Conservation (phyloP, 1,140 invertebrate genomes). For the Choristoneura fumiferana region DNA sequence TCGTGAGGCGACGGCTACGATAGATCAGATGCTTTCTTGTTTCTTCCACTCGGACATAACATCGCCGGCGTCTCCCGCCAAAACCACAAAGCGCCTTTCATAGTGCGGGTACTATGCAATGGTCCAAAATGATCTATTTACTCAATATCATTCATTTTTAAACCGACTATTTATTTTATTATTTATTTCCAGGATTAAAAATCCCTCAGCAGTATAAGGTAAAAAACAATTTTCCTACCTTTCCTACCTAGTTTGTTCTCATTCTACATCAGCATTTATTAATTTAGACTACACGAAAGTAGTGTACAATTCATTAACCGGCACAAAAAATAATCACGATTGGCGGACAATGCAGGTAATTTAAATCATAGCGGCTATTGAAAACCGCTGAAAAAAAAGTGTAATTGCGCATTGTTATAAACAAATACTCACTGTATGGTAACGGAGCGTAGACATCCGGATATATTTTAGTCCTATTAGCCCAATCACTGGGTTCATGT, state of each 20-base stretch:
- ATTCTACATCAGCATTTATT: too few species aligned
- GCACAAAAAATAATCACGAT: conserved; percentile 9
- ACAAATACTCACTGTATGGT: conserved; percentile 62
- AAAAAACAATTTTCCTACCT: too few species aligned
- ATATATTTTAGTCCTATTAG: conserved; percentile 62
- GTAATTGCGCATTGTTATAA: neutral
- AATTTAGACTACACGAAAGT: neutral
- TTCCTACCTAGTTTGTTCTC: too few species aligned
- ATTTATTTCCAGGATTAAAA: too few species aligned
- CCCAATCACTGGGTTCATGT: conserved; percentile 59
- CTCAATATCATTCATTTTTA: too few species aligned
- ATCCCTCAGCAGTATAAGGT: too few species aligned
- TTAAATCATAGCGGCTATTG: neutral
- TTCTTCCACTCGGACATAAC: conserved; percentile 5
- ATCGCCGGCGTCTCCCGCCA: conserved; percentile 17
- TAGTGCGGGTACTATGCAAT: neutral
- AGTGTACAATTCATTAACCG: neutral
- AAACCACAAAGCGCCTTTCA: conserved; percentile 5
- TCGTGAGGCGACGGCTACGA: conserved; percentile 2
- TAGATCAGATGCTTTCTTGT: conserved; percentile 15
- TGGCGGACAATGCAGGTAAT: conserved; percentile 2
- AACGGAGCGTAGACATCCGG: conserved; percentile 70
- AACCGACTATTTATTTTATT: too few species aligned
- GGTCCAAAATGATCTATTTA: too few species aligned
- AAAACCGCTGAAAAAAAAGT: conserved; percentile 15